These are phyloP conservation scores for Epsilonema sp. DNA, from an alignment of 2,888 invertebrate species.

Conservation along the genomic window DNA sequence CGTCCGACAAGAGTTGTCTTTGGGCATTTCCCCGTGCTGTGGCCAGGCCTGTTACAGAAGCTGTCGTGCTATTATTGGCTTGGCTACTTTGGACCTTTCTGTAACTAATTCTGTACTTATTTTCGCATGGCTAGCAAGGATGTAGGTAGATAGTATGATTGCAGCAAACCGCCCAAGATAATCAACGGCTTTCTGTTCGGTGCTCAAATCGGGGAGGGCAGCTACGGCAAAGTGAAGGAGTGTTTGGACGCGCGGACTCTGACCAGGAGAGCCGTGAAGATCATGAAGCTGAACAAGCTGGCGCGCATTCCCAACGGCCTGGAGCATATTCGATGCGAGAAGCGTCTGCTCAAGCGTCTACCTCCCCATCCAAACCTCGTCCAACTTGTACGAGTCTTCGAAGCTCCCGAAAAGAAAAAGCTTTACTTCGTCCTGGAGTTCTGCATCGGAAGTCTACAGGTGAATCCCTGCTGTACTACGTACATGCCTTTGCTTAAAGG, in stretches of 20 bases:
- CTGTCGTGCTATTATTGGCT: too few relatives aligned
- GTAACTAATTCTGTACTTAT: too few relatives aligned
- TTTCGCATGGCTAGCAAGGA: background rate
- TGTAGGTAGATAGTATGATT: too few relatives aligned
- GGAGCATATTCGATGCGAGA: constrained; percentile 45
- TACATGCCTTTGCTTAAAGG: too few relatives aligned
- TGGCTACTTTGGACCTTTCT: too few relatives aligned
- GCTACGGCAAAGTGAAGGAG: constrained; percentile 97
- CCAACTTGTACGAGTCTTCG: constrained; percentile 64
- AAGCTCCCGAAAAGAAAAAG: constrained; percentile 88
- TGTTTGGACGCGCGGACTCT: constrained; percentile 77
- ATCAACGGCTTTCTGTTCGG: constrained; percentile 88
- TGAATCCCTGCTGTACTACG: too few relatives aligned
- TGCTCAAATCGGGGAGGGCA: constrained; percentile 83
- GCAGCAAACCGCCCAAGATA: constrained; percentile 50
- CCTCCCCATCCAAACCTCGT: constrained; percentile 87
- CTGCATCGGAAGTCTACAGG: constrained; percentile 5
- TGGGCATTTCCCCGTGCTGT: too few relatives aligned
- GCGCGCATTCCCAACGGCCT: constrained; percentile 19
- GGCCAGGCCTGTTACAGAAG: too few relatives aligned
- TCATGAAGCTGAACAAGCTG: constrained; percentile 67
- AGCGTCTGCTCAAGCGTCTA: constrained; percentile 60
- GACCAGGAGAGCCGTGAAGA: constrained; percentile 81
- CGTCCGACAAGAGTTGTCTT: too few relatives aligned
- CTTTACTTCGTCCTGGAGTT: constrained; percentile 56